phyloP scores from a whole-genome alignment of 2,888 invertebrate species.

The Pristionchus mayeri region DNA sequence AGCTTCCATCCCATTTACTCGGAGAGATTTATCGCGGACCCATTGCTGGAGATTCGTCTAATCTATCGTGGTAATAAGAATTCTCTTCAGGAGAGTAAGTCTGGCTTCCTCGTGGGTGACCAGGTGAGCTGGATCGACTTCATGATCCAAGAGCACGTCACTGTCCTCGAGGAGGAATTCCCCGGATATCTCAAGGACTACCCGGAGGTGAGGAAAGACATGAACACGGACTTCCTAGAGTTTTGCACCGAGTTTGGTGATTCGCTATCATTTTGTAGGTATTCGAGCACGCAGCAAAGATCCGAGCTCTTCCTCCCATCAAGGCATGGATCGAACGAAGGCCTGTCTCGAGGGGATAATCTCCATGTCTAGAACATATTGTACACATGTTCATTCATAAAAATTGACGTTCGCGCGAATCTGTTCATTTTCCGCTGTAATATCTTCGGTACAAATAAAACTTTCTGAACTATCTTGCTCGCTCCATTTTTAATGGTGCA shows the following conservation, averaged over 20 bases:
- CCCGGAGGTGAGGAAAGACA: not conserved
- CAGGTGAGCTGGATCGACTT: conserved; percentile 29
- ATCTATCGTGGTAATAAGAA: not conserved
- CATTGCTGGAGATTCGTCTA: too few species aligned
- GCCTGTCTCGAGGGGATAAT: not conserved
- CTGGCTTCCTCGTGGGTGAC: conserved; percentile 16
- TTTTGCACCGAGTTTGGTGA: too few species aligned
- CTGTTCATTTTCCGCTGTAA: too few species aligned
- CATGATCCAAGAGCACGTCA: conserved; percentile 30
- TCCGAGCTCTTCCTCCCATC: not conserved
- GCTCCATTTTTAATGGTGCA: too few species aligned
- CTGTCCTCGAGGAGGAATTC: conserved; percentile 4
- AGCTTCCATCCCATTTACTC: too few species aligned
- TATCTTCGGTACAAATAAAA: too few species aligned
- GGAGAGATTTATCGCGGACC: too few species aligned
- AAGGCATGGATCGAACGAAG: conserved; percentile 13
- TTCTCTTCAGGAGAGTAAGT: conserved; percentile 13
- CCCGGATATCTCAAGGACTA: conserved; percentile 40
- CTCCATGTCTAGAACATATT: too few species aligned
- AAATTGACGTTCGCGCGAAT: too few species aligned
- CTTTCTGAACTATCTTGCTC: too few species aligned
- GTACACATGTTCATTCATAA: too few species aligned
- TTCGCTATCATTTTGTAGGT: not conserved
- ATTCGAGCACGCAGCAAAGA: conserved; percentile 32
- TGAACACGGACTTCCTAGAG: too few species aligned